phyloP scores from a whole-genome alignment of 2,888 invertebrate genomes.

The Lithosia quadra region DNA sequence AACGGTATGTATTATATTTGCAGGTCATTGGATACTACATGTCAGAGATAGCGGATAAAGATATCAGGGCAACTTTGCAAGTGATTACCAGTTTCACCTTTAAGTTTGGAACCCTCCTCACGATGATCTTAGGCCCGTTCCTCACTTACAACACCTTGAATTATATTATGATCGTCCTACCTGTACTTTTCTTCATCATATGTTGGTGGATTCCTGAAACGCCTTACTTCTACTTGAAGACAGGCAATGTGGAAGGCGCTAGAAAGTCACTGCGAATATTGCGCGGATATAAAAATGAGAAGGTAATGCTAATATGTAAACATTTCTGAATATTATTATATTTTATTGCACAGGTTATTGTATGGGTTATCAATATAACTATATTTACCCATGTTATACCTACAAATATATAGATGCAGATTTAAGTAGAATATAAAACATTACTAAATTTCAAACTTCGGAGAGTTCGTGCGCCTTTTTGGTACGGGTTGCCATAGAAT shows the following conservation, averaged over 20 bases:
- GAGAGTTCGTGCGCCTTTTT: no score
- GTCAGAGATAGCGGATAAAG: constrained; percentile 80
- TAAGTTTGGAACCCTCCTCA: constrained; percentile 74
- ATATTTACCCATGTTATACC: no score
- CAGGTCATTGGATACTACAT: constrained; percentile 82
- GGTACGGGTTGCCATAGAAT: no score
- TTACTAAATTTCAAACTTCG: neutral
- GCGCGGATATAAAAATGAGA: constrained; percentile 66
- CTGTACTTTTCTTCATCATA: constrained; percentile 74
- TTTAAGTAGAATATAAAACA: no score
- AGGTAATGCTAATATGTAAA: constrained; percentile 49
- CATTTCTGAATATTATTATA: neutral
- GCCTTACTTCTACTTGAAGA: constrained; percentile 86
- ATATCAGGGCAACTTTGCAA: constrained; percentile 73
- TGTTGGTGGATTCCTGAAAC: constrained; percentile 88
- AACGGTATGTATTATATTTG: constrained; percentile 33
- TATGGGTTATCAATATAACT: no score
- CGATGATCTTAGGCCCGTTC: constrained; percentile 75
- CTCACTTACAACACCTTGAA: constrained; percentile 73
- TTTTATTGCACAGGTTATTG: no score
- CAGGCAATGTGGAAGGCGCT: constrained; percentile 75
- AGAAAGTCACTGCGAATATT: constrained; percentile 72
- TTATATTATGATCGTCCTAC: constrained; percentile 75
- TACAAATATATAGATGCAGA: no score
- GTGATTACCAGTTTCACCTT: constrained; percentile 71